Base-by-base conservation (phyloP, 2,888 invertebrate species). In the Caenorhabditis afra region DNA sequence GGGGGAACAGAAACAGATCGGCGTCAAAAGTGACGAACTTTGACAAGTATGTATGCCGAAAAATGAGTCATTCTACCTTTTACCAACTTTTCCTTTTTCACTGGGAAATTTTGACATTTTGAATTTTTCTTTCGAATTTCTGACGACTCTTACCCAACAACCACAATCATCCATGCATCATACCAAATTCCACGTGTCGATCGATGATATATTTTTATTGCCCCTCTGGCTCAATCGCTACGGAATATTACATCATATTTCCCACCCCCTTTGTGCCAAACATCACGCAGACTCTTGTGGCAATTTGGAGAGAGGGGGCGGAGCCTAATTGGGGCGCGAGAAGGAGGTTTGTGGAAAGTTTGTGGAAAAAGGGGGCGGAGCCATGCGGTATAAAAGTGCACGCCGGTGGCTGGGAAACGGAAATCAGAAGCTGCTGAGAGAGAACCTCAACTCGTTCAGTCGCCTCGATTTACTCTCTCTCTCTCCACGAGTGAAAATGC, bases 241-340 rank as follows among this genome's bases (percentile, higher is more conserved):
- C 49, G 22, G 37, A 59, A 52, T 41, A 59, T 59, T 68, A 68
- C 68, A 68, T 68, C 68, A 68, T 59, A 52, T 23, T 52, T 23
- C 0, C 4, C 10, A 4, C 23, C 11, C 29, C 29, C 3, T 14
- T 7, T 44, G 29, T 44, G 8, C 35, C 67, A 67, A 67, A 58
- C 66, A 67, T 67, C 66, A 67, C 49, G 39, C 3, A 29, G 55
- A 45, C 57, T 66, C 47, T 39, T 22, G 18, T 37, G 35, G 22
- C 23, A 29, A n/a, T 16, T n/a, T 20, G 47, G 47, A n/a, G 47
- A 22, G 22, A 59, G 23, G 20, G 35, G 41, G 45, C 61, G 61
- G 61, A 49, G 61, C 20, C 49, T 29, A 47, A 8, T 20, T 10
- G 3, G 7, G 29, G 7, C 3, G 29, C 7, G 29, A 29, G 11